Evolutionary conservation across 2,797 vertebrate genomes (phyloP).

Genomic region (Cottoperca gobio): DNA sequence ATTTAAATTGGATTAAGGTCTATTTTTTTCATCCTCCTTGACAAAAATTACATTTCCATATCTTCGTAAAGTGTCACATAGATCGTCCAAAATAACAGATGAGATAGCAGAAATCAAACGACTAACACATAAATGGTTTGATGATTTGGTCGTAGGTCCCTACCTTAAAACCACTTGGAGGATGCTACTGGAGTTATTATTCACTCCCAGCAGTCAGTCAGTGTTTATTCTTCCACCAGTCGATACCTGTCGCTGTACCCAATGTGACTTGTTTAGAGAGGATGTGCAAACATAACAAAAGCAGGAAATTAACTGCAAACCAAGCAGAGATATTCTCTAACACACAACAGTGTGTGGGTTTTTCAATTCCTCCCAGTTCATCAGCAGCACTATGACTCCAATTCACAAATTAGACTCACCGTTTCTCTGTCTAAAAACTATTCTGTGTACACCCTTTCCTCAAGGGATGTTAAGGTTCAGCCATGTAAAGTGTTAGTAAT

Average conservation of each 20-base stretch:
- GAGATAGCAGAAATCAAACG: constrained; percentile 45
- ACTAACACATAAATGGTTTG: constrained; percentile 23
- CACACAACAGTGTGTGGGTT: constrained; percentile 23
- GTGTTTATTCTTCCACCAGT: constrained; percentile 68
- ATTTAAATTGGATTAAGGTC: constrained; percentile 70
- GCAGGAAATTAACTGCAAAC: constrained; percentile 57
- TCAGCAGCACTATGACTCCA: constrained; percentile 10
- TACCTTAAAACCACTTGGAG: constrained; percentile 23
- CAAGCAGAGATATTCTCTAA: constrained; percentile 37
- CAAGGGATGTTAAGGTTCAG: constrained; percentile 24
- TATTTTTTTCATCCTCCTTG: constrained; percentile 46
- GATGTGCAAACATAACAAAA: constrained; percentile 62
- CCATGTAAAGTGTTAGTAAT: not conserved
- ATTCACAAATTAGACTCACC: constrained; percentile 21
- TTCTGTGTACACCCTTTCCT: not conserved
- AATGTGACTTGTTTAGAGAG: constrained; percentile 39
- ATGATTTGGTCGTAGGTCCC: constrained; percentile 19
- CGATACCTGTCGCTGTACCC: constrained; percentile 57
- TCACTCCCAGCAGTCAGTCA: constrained; percentile 62
- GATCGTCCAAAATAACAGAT: constrained; percentile 23
- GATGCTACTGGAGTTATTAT: constrained; percentile 62
- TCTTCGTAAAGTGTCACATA: constrained; percentile 55
- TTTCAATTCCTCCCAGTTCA: constrained; percentile 39
- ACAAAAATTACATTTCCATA: constrained; percentile 67
- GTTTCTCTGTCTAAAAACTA: not conserved